Evolutionary conservation across 1,140 invertebrate genomes (phyloP).

Genomic region (Euwallacea fornicatus): DNA sequence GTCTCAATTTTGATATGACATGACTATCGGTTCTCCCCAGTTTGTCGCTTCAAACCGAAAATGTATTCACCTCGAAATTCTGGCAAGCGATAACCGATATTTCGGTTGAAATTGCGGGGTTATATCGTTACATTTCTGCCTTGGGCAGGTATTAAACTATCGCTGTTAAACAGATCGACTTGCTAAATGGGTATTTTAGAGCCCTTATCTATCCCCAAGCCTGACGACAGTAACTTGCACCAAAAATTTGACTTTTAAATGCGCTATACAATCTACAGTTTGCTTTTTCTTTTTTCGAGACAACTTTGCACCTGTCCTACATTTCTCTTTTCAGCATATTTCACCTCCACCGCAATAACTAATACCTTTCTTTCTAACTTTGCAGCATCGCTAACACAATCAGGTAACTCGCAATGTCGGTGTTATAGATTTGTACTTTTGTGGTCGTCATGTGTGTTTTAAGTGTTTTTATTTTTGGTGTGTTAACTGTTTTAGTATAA

Average conservation of each 20-base stretch:
- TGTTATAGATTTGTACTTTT: constrained; percentile 10
- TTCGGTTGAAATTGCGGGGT: constrained; percentile 7
- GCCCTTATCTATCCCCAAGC: background rate
- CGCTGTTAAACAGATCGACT: constrained; percentile 7
- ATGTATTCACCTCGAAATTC: background rate
- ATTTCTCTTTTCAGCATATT: background rate
- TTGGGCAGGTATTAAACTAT: constrained; percentile 21
- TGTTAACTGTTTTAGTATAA: too few species aligned
- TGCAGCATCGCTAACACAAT: constrained; percentile 35
- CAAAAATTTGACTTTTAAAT: background rate
- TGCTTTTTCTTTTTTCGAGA: background rate
- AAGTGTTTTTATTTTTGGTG: background rate
- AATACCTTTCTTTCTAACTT: constrained; percentile 14
- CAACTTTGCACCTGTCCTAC: background rate
- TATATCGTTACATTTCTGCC: constrained; percentile 6
- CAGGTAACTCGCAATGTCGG: constrained; percentile 27
- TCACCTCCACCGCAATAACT: background rate
- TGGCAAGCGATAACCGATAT: constrained; percentile 14
- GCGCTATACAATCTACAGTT: background rate
- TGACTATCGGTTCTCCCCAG: background rate
- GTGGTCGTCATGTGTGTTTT: background rate
- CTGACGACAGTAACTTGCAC: background rate
- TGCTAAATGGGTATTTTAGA: constrained; percentile 9
- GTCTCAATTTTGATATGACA: background rate
- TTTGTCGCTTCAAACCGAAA: background rate